Evolutionary conservation across 2,113 vertebrate genomes (phyloP), one percentile per base, ranked within the genome.

Genomic region (Crotalus viridis): DNA sequence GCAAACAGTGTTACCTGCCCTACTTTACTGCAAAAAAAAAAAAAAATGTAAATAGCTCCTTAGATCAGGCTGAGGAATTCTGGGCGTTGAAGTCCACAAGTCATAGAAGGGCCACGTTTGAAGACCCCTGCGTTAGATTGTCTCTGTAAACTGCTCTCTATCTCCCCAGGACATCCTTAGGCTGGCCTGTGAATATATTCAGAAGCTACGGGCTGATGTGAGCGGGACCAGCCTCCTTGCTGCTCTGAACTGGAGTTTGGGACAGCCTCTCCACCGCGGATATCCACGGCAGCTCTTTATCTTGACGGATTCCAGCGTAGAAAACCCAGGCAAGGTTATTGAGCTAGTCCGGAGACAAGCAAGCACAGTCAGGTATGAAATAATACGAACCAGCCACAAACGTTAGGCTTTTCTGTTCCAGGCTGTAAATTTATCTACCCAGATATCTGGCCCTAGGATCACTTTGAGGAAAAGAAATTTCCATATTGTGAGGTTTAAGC

Each of bases 261-360:
- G 97, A 26, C 99, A 99, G 94, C 98, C 98, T 9, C 97, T 98
- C 93, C 99, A 98, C 92, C 98, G 97, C 0, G 98, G 98, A 39
- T 98, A 98, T 94, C 99, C 99, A n/a, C 98, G 99, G 1, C 99
- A 99, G 97, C 97, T 99, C 8, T 99, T 99, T 94, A 97, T 99
- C 93, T 96, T 99, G 92, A 98, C 98, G 0, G 96, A 98, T 0
- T 97, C 97, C 0, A 97, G 96, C 1, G 87, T 94, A 26, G 93
- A 46, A 89, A 98, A 95, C 3, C 95, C 97, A 0, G 98, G 98
- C 89, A 98, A 96, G 95, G 96, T 98, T 93, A 97, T 99, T n/a
- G 98, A 98, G 96, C 95, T 99, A 95, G 96, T 99, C 95, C 98
- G 98, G 91, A 98, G 98, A 95, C 98, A 99, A 93, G 97, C 97